Percentiles rank a stretch among this genome's conserved stretches.
These are phyloP conservation scores for Hyposmocoma kahamanoa DNA, from an alignment of 1,140 invertebrate genomes.

Conservation along the genomic window DNA sequence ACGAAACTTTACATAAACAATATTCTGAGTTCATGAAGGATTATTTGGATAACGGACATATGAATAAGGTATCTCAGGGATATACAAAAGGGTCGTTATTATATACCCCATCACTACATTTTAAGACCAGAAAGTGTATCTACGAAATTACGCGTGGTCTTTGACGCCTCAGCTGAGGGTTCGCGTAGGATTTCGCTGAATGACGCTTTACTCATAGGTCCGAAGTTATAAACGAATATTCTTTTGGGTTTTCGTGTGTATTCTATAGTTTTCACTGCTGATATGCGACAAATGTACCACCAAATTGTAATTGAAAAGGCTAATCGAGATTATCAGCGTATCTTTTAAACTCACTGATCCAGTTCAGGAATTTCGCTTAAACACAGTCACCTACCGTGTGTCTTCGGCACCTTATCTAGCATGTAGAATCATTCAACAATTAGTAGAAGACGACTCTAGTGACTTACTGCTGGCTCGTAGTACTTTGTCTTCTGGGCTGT, in stretches of 20 bases:
- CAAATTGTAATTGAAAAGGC: conserved; percentile 35
- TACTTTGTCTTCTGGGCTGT: no score
- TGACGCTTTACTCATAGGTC: conserved; percentile 40
- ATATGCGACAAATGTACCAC: conserved; percentile 61
- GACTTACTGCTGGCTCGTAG: no score
- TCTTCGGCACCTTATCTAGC: not conserved
- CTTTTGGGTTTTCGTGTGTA: conserved; percentile 51
- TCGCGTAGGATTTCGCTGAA: conserved; percentile 39
- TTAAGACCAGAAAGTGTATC: conserved; percentile 22
- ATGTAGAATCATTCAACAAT: not conserved
- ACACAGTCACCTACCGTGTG: not conserved
- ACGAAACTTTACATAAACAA: not conserved
- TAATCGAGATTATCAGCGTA: conserved; percentile 39
- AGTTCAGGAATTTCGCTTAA: not conserved
- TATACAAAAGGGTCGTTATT: conserved; percentile 8
- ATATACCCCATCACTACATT: conserved; percentile 56
- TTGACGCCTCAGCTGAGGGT: conserved; percentile 36
- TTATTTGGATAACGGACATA: not conserved
- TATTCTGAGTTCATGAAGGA: not conserved
- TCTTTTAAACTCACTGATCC: conserved; percentile 9
- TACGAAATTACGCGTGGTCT: conserved; percentile 34
- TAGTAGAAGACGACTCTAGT: not conserved
- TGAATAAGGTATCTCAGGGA: not conserved
- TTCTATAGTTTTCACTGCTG: conserved; percentile 36
- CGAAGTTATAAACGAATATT: conserved; percentile 47